Base-by-base conservation (phyloP, 2,113 vertebrate genomes). In the Oreotrochilus melanogaster region DNA sequence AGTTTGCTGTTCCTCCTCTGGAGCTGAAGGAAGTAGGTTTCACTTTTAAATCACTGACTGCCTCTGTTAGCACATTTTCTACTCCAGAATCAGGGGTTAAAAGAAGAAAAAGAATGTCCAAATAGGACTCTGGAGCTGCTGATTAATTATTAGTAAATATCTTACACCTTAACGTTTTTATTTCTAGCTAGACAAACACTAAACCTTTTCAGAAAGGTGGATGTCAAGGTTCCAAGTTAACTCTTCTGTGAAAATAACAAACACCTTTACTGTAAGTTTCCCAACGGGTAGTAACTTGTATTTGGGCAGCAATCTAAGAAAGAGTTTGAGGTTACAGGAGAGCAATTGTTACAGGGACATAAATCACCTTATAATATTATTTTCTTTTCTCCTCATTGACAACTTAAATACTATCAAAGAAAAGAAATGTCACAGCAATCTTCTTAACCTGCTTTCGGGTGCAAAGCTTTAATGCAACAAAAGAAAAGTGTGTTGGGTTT, bases 121-220 rank as follows among this genome's bases (percentile, higher is more conserved):
- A 64, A 24, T 6, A 22, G 12, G 53, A 73, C 17, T n/a, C 35
- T 91, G 27, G 3, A 39, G 25, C 42, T 70, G 4, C 42, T 19
- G 24, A 27, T 69, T 65, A 25, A 16, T 37, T 39, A 14, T 53
- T 65, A 9, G 43, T 30, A 13, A 35, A 37, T n/a, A 5, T 31
- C 53, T 56, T 18, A 1, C 28, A 10, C 15, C 6, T 1, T 27
- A 28, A 2, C 0, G 0, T 18, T 14, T 73, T 37, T 78, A 25
- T 73, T 83, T 89, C 67, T 22, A 35, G 72, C 58, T 57, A 51
- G n/a, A 27, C 14, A 17, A 83, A 33, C 67, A 25, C 30, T 12
- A 21, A 86, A 43, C 9, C 28, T 50, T 31, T 88, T 61, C 42
- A 82, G 78, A 60, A 74, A 45, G 27, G 10, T 25, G 1, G 17